Evolutionary conservation across 2,797 vertebrate genomes (phyloP).

Genomic region (Oryzias dopingdopingensis): DNA sequence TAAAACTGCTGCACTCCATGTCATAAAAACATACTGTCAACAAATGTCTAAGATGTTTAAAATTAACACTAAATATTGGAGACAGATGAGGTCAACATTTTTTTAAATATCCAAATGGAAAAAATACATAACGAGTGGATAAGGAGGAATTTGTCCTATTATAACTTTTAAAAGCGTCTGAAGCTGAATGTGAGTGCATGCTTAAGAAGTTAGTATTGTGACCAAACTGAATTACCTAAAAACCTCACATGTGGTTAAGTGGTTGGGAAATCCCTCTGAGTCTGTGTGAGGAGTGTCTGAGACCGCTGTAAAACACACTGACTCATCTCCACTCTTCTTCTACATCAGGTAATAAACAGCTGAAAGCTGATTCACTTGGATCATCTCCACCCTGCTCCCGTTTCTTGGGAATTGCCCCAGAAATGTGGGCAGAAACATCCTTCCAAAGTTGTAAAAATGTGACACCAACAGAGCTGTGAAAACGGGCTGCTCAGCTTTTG

Average conservation of each 20-base stretch:
- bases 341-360: conserved; percentile 48
- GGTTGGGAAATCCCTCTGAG: conserved; percentile 59
- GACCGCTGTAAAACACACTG: conserved; percentile 8
- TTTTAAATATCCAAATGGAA: too few species aligned
- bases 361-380: conserved; percentile 27
- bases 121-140: too few species aligned
- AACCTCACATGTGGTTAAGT: conserved; percentile 32
- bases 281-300: conserved; percentile 8
- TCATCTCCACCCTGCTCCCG: conserved; percentile 28
- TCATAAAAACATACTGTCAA: too few species aligned
- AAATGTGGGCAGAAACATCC: conserved; percentile 1
- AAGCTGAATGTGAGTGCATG: not conserved
- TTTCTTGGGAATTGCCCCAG: conserved; percentile 41
- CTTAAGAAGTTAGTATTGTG: not conserved
- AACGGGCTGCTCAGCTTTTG: too few species aligned
- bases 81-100: too few species aligned
- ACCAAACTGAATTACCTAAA: conserved; percentile 25
- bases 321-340: conserved; percentile 36
- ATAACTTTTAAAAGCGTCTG: too few species aligned
- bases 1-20: too few species aligned
- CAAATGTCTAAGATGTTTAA: too few species aligned
- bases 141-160: too few species aligned
- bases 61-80: too few species aligned
- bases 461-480: too few species aligned
- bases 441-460: not conserved